Evolutionary conservation across 2,113 vertebrate genomes (phyloP).

Genomic region (Zosterops pallidus): DNA sequence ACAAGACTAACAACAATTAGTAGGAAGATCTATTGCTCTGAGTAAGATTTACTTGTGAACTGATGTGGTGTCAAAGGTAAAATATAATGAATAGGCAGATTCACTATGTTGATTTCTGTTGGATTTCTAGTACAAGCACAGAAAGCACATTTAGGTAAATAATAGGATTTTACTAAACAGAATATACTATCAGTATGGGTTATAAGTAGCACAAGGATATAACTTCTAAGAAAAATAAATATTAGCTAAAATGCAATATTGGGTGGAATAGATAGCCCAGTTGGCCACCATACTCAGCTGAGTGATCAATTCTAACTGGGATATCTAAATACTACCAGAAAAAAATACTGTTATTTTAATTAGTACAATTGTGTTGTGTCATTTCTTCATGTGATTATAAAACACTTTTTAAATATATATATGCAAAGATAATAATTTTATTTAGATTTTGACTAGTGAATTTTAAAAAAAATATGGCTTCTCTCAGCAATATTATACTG

Average conservation of each 20-base stretch:
- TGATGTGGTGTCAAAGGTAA: constrained; percentile 31
- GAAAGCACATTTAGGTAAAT: constrained; percentile 26
- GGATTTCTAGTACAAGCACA: neutral
- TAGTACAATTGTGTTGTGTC: neutral
- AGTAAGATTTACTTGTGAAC: constrained; percentile 19
- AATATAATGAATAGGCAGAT: constrained; percentile 21
- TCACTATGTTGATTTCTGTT: neutral
- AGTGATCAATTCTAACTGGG: neutral
- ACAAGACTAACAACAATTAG: constrained; percentile 42
- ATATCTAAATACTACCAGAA: neutral
- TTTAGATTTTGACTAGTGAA: neutral
- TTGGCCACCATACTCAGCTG: neutral
- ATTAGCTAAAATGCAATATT: neutral
- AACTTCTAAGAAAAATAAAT: constrained; percentile 5
- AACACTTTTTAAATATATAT: neutral
- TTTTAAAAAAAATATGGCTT: neutral
- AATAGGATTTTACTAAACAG: constrained; percentile 3
- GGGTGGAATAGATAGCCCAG: neutral
- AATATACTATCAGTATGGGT: neutral
- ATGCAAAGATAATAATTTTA: neutral
- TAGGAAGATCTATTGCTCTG: constrained; percentile 32
- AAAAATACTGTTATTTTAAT: neutral
- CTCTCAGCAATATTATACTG: neutral
- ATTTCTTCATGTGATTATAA: neutral
- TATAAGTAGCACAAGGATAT: neutral